Evolutionary conservation across 2,797 vertebrate species (phyloP).

Genomic region (Darevskia nairensis): DNA sequence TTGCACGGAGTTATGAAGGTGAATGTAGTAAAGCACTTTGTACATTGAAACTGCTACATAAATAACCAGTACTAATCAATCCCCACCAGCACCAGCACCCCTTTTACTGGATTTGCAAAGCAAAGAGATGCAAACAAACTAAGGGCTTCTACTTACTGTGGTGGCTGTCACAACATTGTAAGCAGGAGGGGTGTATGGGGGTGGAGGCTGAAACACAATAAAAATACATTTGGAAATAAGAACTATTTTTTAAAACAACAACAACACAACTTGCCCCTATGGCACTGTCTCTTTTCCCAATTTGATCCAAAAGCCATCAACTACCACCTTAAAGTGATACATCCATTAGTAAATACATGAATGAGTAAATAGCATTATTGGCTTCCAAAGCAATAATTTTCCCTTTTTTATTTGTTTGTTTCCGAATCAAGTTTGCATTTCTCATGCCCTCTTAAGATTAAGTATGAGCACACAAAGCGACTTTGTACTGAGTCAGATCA

Average conservation of each 20-base stretch:
- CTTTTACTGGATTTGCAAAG: background rate
- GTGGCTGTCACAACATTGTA: background rate
- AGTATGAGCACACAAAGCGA: background rate
- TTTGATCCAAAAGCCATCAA: background rate
- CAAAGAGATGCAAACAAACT: background rate
- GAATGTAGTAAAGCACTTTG: background rate
- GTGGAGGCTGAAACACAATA: conserved; percentile 12
- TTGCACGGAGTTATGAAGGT: background rate
- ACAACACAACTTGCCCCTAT: background rate
- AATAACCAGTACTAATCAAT: background rate
- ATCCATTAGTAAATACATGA: background rate
- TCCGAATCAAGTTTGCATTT: background rate
- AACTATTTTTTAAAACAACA: background rate
- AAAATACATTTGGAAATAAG: background rate
- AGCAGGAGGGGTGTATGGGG: background rate
- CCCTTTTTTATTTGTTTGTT: background rate
- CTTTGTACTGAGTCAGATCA: background rate
- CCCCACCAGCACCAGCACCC: background rate
- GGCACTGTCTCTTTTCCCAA: background rate
- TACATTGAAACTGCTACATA: background rate
- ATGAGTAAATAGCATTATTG: background rate
- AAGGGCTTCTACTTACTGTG: background rate
- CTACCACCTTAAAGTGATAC: background rate
- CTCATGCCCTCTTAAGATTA: background rate
- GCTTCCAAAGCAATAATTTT: background rate